A percentile compares a stretch with the other conserved stretches of the same genome.
Evolutionary conservation across 2,888 invertebrate genomes (phyloP).

Genomic region (Agriotes lineatus): DNA sequence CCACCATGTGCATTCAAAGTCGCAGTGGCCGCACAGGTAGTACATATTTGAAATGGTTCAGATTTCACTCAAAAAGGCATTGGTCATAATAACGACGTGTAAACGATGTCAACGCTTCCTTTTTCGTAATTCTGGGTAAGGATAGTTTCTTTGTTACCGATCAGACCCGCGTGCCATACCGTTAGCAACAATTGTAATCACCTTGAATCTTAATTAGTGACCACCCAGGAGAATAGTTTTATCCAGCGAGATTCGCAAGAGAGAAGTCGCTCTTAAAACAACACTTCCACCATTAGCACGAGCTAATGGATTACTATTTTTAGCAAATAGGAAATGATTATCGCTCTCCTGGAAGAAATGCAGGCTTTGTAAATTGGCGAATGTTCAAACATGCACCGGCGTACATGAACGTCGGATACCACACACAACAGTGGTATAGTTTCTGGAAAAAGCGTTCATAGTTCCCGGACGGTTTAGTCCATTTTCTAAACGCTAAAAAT

Average conservation of each 20-base stretch:
- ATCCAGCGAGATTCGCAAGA: constrained; percentile 57
- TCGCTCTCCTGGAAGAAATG: constrained; percentile 12
- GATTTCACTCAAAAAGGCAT: constrained; percentile 63
- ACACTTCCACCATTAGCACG: constrained; percentile 65
- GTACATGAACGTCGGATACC: neutral
- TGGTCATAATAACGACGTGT: constrained; percentile 64
- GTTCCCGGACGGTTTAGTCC: too few species aligned
- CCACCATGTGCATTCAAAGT: constrained; percentile 8
- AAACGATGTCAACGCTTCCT: constrained; percentile 63
- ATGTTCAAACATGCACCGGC: neutral
- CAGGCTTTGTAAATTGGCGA: constrained; percentile 13
- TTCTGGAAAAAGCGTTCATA: neutral
- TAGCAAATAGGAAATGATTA: constrained; percentile 50
- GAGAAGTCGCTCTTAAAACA: constrained; percentile 63
- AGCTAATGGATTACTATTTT: constrained; percentile 65
- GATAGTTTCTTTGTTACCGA: constrained; percentile 63
- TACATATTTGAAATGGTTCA: constrained; percentile 66
- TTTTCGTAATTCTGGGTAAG: constrained; percentile 65
- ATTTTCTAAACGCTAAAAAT: too few species aligned
- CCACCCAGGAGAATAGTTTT: constrained; percentile 67
- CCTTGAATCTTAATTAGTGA: constrained; percentile 68
- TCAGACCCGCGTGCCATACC: constrained; percentile 65
- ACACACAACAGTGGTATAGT: neutral
- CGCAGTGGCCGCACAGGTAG: constrained; percentile 62
- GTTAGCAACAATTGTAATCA: constrained; percentile 68